Conservation (phyloP, 2,113 vertebrate genomes). For the Heloderma charlesbogerti region DNA sequence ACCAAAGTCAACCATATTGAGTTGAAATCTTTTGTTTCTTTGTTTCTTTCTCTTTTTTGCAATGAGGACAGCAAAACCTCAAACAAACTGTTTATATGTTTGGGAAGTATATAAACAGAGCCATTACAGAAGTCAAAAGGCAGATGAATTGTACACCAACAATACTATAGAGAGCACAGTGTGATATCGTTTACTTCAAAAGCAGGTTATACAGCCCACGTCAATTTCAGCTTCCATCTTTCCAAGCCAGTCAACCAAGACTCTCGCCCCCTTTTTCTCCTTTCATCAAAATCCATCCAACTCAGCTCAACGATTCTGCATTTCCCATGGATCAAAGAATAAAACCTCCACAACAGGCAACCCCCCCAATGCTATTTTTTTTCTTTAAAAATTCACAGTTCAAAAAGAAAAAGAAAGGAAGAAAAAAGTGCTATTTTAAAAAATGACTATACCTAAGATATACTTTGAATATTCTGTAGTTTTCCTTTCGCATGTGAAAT, state of each 20-base stretch:
- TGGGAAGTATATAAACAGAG: conserved; percentile 65
- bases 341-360: conserved; percentile 55
- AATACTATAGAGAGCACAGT: conserved; percentile 64
- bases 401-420: conserved; percentile 53
- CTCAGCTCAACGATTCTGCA: conserved; percentile 56
- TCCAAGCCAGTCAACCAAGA: conserved; percentile 53
- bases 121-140: conserved; percentile 67
- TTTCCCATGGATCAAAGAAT: conserved; percentile 57
- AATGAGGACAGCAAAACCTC: conserved; percentile 51
- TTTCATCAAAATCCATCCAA: conserved; percentile 65
- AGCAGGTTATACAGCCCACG: conserved; percentile 73
- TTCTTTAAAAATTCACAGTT: conserved; percentile 66
- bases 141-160: conserved; percentile 70
- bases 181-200: conserved; percentile 66
- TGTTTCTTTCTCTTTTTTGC: neutral
- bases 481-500: conserved; percentile 65
- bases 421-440: conserved; percentile 72
- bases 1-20: conserved; percentile 54
- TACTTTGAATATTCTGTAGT: conserved; percentile 36
- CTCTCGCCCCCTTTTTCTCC: conserved; percentile 38
- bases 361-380: conserved; percentile 20
- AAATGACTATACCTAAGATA: conserved; percentile 58
- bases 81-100: conserved; percentile 43
- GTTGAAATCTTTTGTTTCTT: conserved; percentile 5
- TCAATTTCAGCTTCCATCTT: conserved; percentile 41